Percentiles rank a stretch among this genome's conserved stretches.
Conservation (phyloP, 2,797 vertebrate species). For the Squalus acanthias region DNA sequence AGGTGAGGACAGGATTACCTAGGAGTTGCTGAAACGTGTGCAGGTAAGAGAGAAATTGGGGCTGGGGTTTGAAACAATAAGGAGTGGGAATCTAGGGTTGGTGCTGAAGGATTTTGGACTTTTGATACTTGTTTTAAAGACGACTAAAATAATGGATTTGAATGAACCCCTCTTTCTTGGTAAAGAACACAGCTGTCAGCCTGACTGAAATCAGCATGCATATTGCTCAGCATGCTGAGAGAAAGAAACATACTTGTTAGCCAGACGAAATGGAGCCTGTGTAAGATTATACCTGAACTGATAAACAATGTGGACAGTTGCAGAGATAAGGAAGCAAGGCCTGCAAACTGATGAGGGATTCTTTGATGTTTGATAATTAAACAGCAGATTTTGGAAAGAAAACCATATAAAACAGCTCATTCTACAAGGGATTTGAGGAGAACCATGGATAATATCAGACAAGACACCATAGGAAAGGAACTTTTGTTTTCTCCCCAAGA, state of each 20-base stretch:
- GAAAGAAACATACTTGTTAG: no score
- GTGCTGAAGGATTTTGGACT: neutral
- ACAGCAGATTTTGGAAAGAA: no score
- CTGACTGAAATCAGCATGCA: no score
- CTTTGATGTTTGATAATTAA: no score
- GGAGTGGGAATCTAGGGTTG: neutral
- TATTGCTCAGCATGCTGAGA: no score
- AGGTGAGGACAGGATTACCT: neutral
- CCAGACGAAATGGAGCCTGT: no score
- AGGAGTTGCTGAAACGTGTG: neutral
- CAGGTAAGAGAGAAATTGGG: neutral
- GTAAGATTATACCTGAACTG: no score
- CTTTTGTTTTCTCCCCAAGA: neutral
- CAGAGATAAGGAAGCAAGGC: no score
- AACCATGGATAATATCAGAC: neutral
- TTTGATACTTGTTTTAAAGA: neutral
- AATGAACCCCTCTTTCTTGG: no score
- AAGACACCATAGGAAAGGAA: neutral
- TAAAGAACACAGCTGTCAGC: no score
- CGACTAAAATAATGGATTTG: neutral
- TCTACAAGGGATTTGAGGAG: neutral
- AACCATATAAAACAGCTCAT: neutral
- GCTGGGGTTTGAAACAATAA: neutral
- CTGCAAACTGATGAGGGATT: no score
- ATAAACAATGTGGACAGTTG: no score